A percentile compares a stretch with the other conserved stretches of the same genome.
phyloP scores from a whole-genome alignment of 2,113 vertebrate genomes.

The Platichthys flesus region DNA sequence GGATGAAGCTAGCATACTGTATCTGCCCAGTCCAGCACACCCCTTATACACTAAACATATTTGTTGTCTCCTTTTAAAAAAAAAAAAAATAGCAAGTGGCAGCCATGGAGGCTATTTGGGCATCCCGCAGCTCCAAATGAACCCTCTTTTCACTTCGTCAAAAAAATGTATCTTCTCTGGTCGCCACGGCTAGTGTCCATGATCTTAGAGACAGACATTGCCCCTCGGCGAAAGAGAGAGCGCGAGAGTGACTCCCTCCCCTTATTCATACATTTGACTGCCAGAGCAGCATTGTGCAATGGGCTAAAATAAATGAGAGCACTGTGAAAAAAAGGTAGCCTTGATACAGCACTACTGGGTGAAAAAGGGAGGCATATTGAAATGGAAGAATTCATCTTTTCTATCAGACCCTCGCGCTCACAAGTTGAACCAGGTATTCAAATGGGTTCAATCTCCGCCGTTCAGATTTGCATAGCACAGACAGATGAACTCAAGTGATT shows the following conservation, averaged over 20 bases:
- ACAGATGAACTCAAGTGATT: constrained; percentile 83
- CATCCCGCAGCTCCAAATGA: constrained; percentile 47
- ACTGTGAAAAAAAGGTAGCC: constrained; percentile 77
- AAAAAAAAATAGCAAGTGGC: not conserved
- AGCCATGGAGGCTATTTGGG: constrained; percentile 25
- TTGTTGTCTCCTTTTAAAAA: not conserved
- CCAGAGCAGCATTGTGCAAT: constrained; percentile 69
- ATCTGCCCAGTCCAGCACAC: not conserved
- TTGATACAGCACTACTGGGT: constrained; percentile 76
- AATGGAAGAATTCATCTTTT: constrained; percentile 80
- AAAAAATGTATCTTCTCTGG: constrained; percentile 38
- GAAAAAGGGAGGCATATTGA: constrained; percentile 75
- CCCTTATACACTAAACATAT: not conserved
- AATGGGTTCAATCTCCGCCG: constrained; percentile 79
- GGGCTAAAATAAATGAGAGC: constrained; percentile 78
- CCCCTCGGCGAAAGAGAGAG: constrained; percentile 24
- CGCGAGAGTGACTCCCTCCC: constrained; percentile 41
- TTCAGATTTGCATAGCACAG: constrained; percentile 81
- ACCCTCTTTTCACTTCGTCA: constrained; percentile 50
- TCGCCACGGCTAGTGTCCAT: constrained; percentile 56
- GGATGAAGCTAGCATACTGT: not conserved
- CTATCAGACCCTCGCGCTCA: constrained; percentile 68
- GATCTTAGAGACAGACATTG: constrained; percentile 66
- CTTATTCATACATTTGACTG: constrained; percentile 68
- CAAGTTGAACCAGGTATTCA: constrained; percentile 75